These are phyloP conservation scores for Brachystomella parvula DNA, from an alignment of 1,140 invertebrate species.

Conservation along the genomic window DNA sequence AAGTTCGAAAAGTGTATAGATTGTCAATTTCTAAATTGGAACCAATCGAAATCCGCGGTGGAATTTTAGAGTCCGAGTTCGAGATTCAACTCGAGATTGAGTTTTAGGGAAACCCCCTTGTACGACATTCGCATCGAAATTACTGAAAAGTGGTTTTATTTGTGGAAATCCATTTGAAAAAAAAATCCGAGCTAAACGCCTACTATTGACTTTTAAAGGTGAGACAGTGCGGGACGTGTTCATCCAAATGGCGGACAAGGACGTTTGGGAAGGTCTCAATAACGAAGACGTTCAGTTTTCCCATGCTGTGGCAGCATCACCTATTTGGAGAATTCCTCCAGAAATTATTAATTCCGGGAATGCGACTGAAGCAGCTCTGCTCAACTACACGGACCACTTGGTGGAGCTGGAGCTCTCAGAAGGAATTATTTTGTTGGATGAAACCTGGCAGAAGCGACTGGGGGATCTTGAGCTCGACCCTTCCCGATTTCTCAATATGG, in stretches of 20 bases:
- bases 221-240: conserved; percentile 47
- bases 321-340: conserved; percentile 72
- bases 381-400: conserved; percentile 72
- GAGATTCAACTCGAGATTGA: no score
- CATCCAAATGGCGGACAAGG: conserved; percentile 38
- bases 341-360: conserved; percentile 48
- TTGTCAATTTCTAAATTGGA: no score
- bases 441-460: conserved; percentile 71
- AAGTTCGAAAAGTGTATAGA: no score
- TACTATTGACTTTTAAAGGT: no score
- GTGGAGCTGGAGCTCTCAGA: conserved; percentile 61
- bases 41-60: no score
- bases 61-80: no score
- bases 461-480: conserved; percentile 68
- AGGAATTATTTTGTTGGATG: conserved; percentile 67
- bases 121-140: no score
- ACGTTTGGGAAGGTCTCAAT: conserved; percentile 70
- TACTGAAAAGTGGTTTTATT: no score
- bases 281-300: conserved; percentile 62
- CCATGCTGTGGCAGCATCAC: conserved; percentile 66
- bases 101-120: no score
- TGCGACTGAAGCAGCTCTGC: conserved; percentile 58
- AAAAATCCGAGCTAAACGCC: no score
- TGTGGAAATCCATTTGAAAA: no score
- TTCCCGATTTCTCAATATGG: conserved; percentile 61